These are phyloP conservation scores for Diacarnus erythraeanus DNA, from an alignment of 37 sponge, comb jelly and placozoan genomes.

Conservation along the genomic window DNA sequence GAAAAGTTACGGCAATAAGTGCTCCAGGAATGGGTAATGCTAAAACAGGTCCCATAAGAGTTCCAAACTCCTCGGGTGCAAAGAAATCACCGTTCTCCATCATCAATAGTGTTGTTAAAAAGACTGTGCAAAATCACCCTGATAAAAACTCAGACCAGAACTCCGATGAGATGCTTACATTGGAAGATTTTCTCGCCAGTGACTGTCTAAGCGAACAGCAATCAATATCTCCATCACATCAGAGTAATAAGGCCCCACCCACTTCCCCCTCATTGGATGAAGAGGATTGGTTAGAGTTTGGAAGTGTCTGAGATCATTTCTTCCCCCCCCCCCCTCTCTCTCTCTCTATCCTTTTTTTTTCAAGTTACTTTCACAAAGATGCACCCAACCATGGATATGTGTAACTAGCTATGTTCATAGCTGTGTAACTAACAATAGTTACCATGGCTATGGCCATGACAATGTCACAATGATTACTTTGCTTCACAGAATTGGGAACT, in stretches of 20 bases:
- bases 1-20: background rate
- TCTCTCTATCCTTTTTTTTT: background rate
- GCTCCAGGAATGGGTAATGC: background rate
- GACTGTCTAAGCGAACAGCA: background rate
- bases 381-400: background rate
- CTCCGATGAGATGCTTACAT: constrained; percentile 7
- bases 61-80: background rate
- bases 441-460: background rate
- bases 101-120: background rate
- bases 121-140: background rate
- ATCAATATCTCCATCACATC: background rate
- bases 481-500: no score
- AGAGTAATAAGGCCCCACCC: background rate
- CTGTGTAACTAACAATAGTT: background rate
- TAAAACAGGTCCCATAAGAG: background rate
- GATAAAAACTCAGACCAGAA: no score
- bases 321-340: background rate
- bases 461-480: no score
- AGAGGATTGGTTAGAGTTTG: constrained; percentile 39
- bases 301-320: constrained; percentile 25
- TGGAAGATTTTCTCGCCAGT: background rate
- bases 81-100: background rate
- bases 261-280: background rate
- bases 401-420: background rate
- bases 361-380: background rate